Evolutionary conservation across 2,888 invertebrate species (phyloP).

Genomic region (Entomobrya multifasciata): DNA sequence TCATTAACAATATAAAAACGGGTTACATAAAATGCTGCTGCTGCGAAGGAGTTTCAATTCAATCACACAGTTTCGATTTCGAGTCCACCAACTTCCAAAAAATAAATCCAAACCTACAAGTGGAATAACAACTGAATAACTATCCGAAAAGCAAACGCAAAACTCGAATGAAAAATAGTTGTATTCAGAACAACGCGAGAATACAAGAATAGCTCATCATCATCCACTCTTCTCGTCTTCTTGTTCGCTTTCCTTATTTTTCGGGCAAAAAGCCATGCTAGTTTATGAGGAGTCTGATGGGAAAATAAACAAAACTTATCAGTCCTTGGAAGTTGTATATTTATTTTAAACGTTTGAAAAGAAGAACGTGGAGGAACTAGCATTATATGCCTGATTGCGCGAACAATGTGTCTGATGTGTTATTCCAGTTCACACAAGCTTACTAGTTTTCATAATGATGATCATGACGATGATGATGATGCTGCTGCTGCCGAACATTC

Average conservation of each 20-base stretch:
- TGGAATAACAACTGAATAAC: conserved; percentile 35
- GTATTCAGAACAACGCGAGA: conserved; percentile 18
- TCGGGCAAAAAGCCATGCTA: conserved; percentile 33
- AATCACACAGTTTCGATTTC: background rate
- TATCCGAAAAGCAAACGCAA: conserved; percentile 1
- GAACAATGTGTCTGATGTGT: conserved; percentile 40
- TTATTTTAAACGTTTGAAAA: conserved; percentile 56
- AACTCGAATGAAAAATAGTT: background rate
- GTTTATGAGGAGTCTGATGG: conserved; percentile 55
- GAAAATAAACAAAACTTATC: conserved; percentile 69
- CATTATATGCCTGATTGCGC: conserved; percentile 26
- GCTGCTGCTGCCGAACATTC: conserved; percentile 44
- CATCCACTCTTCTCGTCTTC: background rate
- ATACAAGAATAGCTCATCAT: conserved; percentile 46
- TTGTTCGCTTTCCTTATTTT: conserved; percentile 4
- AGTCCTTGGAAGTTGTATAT: conserved; percentile 67
- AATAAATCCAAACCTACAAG: conserved; percentile 6
- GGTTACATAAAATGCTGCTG: background rate
- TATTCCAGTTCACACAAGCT: conserved; percentile 39
- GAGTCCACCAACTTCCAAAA: no score
- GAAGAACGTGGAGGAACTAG: conserved; percentile 23
- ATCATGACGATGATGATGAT: conserved; percentile 28
- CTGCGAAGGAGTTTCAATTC: background rate
- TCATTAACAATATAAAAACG: conserved; percentile 13
- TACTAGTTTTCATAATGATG: background rate